phyloP scores from a whole-genome alignment of 2,888 invertebrate species.

The Drosophila trichaetosa region DNA sequence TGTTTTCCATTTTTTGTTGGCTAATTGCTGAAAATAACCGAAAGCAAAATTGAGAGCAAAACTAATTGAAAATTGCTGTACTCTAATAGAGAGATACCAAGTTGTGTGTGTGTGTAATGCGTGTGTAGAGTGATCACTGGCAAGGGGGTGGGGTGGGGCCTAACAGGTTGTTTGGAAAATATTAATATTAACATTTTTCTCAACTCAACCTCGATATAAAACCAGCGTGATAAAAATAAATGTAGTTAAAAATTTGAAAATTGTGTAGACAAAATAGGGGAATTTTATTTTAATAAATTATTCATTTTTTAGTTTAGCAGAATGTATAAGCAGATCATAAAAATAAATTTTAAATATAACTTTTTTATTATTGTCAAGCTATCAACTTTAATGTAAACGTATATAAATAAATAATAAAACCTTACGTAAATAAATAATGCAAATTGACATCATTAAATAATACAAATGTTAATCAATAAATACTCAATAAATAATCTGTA shows the following conservation, averaged over 20 bases:
- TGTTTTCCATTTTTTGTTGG: slow-evolving; percentile 56
- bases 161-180: neutral
- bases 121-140: neutral
- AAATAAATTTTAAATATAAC: neutral
- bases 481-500: neutral
- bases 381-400: neutral
- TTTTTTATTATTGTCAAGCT: neutral
- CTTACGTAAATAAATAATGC: neutral
- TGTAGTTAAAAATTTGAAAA: neutral
- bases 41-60: slow-evolving; percentile 72
- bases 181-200: neutral
- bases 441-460: neutral
- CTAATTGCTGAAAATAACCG: slow-evolving; percentile 63
- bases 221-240: neutral
- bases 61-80: slow-evolving; percentile 72
- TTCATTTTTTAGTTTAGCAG: neutral
- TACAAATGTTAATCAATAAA: neutral
- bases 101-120: slow-evolving; percentile 3
- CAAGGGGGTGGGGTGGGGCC: neutral
- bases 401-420: neutral
- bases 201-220: neutral
- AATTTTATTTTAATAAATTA: neutral
- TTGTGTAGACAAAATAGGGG: neutral
- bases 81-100: slow-evolving; percentile 24
- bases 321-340: neutral